phyloP scores from a whole-genome alignment of 2,888 invertebrate genomes.

The Thysanoteuthis rhombus region DNA sequence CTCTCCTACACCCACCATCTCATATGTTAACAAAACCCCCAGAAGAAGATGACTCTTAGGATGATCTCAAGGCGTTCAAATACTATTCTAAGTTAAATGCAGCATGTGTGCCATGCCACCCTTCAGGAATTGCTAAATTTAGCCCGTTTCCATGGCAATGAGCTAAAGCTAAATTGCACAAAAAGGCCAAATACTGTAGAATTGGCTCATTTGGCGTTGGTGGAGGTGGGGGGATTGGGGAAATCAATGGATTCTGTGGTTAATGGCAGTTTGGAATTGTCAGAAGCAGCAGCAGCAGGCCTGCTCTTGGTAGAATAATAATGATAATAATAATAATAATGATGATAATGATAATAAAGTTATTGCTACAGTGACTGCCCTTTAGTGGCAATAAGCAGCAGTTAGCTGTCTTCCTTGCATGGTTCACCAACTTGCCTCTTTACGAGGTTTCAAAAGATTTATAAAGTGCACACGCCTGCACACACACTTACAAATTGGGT shows the following conservation, averaged over 20 bases:
- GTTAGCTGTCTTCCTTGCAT: background rate
- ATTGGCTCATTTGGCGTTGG: background rate
- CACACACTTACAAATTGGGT: background rate
- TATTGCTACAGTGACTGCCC: background rate
- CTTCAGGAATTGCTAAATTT: background rate
- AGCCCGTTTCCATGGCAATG: background rate
- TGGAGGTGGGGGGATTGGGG: background rate
- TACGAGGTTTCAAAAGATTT: background rate
- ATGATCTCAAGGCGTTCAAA: background rate
- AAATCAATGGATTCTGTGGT: background rate
- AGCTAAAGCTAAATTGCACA: background rate
- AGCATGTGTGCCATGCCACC: background rate
- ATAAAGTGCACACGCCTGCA: background rate
- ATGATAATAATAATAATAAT: background rate
- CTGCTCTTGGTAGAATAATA: background rate
- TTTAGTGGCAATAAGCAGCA: background rate
- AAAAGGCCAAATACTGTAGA: background rate
- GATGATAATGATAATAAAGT: background rate
- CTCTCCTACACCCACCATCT: background rate
- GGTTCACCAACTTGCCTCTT: background rate
- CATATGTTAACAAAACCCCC: background rate
- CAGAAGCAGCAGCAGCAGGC: background rate
- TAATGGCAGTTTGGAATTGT: background rate
- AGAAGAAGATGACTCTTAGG: background rate
- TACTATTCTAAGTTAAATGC: background rate